These are phyloP conservation scores for Synergus japonicus DNA, from an alignment of 2,888 invertebrate genomes.

Conservation along the genomic window DNA sequence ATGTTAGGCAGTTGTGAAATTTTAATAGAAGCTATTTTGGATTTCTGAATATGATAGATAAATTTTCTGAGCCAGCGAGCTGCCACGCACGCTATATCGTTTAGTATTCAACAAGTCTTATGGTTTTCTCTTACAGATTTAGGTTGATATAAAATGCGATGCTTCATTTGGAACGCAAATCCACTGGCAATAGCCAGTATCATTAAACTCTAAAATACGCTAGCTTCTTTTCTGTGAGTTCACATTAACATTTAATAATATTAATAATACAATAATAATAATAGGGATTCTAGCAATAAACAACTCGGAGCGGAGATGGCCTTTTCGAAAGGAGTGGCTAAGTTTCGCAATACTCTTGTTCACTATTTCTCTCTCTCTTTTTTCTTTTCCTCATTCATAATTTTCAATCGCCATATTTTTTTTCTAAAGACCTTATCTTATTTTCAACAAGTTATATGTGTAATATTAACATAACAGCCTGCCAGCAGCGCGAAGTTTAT, in stretches of 20 bases:
- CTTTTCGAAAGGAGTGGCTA: constrained; percentile 42
- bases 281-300: constrained; percentile 64
- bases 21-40: constrained; percentile 3
- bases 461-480: constrained; percentile 76
- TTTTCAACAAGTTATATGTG: constrained; percentile 75
- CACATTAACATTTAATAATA: constrained; percentile 62
- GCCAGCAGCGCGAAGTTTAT: constrained; percentile 75
- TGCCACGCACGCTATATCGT: background rate
- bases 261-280: constrained; percentile 50
- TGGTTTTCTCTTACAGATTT: constrained; percentile 31
- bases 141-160: constrained; percentile 46
- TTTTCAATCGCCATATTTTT: constrained; percentile 66
- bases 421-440: constrained; percentile 72
- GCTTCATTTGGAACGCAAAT: constrained; percentile 46
- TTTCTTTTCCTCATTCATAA: constrained; percentile 59
- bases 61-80: constrained; percentile 18
- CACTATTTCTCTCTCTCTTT: constrained; percentile 42
- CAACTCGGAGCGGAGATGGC: constrained; percentile 69
- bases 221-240: constrained; percentile 43
- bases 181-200: constrained; percentile 44
- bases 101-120: constrained; percentile 26
- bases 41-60: background rate
- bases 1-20: constrained; percentile 25
- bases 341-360: constrained; percentile 52
- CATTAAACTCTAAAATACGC: constrained; percentile 43